phyloP scores from a whole-genome alignment of 2,888 invertebrate genomes.

The Iselma pallidipennis region DNA sequence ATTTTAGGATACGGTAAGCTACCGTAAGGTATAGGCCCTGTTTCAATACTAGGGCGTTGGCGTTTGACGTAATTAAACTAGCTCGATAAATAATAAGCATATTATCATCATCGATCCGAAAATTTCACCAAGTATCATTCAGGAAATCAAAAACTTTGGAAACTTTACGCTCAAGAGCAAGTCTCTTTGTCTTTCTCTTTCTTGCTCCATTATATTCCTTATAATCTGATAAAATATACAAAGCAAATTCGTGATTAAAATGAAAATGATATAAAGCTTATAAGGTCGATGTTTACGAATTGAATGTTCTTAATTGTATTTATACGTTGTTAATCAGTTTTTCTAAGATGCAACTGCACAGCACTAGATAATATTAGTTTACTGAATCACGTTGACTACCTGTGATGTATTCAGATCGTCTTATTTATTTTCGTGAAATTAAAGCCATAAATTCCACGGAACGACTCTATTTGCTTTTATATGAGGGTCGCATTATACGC shows the following conservation, averaged over 20 bases:
- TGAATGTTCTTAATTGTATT: background rate
- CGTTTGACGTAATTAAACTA: slow-evolving; percentile 2
- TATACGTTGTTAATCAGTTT: background rate
- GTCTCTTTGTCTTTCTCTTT: too few species aligned
- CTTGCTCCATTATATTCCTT: too few species aligned
- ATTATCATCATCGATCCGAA: background rate
- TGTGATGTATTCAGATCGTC: slow-evolving; percentile 21
- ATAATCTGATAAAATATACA: too few species aligned
- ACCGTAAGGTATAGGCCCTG: background rate
- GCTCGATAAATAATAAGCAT: slow-evolving; percentile 5
- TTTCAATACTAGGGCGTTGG: background rate
- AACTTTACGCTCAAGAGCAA: too few species aligned
- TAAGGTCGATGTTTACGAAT: background rate
- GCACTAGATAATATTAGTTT: slow-evolving; percentile 14
- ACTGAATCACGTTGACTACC: slow-evolving; percentile 4
- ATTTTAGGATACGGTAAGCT: background rate
- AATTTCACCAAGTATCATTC: background rate
- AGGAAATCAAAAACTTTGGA: background rate
- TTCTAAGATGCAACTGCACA: slow-evolving; percentile 3
- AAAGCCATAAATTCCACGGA: slow-evolving; percentile 21
- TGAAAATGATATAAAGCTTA: background rate
- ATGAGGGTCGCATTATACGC: slow-evolving; percentile 10
- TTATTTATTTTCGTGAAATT: slow-evolving; percentile 24
- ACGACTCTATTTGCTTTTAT: slow-evolving; percentile 22
- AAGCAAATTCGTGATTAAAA: background rate